Conservation (phyloP, 2,888 invertebrate species). For the Synergus laeviventris region DNA sequence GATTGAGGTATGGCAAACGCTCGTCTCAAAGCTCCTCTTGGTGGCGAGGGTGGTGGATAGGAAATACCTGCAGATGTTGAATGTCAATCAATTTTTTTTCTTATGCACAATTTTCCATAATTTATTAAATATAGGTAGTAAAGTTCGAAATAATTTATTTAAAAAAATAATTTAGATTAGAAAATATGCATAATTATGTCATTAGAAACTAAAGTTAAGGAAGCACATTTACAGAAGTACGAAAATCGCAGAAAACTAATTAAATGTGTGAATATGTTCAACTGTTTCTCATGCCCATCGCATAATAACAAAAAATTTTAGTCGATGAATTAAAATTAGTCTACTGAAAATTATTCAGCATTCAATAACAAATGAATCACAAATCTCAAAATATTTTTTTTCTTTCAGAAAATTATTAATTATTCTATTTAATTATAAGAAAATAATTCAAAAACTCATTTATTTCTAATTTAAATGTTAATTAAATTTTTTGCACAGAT, state of each 20-base stretch:
- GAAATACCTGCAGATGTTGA: conserved; percentile 79
- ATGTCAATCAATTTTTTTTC: conserved; percentile 24
- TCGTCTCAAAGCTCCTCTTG: conserved; percentile 75
- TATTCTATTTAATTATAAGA: neutral
- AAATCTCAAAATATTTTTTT: neutral
- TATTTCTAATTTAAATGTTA: too few relatives aligned
- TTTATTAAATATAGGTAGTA: neutral
- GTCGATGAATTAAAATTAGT: neutral
- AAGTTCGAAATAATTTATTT: neutral
- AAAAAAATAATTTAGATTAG: neutral
- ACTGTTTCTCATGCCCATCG: neutral
- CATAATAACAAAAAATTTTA: neutral
- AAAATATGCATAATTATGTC: neutral
- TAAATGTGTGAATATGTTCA: neutral
- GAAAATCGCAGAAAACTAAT: neutral
- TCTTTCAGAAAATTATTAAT: neutral
- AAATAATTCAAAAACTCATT: too few relatives aligned
- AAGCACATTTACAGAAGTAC: neutral
- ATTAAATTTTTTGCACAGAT: neutral
- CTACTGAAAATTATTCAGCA: neutral
- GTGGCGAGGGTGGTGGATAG: conserved; percentile 89
- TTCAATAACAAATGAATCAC: neutral
- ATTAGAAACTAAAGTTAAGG: neutral
- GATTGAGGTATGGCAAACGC: conserved; percentile 82
- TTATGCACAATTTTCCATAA: too few relatives aligned